Evolutionary conservation across 2,888 invertebrate genomes (phyloP).

Genomic region (Caenorhabditis plicata): DNA sequence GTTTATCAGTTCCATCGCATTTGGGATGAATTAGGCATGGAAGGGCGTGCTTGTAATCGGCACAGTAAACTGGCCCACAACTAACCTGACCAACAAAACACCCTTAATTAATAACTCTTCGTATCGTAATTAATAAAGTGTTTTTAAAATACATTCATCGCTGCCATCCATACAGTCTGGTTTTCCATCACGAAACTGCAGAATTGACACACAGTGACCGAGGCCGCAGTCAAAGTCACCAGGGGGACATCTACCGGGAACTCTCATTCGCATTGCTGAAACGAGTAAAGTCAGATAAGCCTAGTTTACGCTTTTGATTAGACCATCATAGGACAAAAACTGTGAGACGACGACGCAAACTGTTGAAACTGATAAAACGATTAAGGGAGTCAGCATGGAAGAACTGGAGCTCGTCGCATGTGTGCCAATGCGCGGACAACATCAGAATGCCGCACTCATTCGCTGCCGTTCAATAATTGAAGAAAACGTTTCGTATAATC

Average conservation of each 20-base stretch:
- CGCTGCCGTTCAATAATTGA: too few relatives aligned
- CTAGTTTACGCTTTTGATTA: not conserved
- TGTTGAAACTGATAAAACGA: constrained; percentile 25
- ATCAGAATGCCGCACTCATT: constrained; percentile 39
- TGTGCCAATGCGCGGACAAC: constrained; percentile 32
- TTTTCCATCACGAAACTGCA: constrained; percentile 58
- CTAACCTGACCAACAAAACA: constrained; percentile 61
- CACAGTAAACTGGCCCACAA: constrained; percentile 59
- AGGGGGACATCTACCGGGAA: constrained; percentile 56
- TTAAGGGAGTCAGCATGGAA: constrained; percentile 38
- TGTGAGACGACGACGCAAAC: constrained; percentile 23
- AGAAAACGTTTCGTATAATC: too few relatives aligned
- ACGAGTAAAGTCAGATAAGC: not conserved
- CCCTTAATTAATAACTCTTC: constrained; percentile 36
- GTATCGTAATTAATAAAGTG: not conserved
- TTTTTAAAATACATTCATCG: constrained; percentile 56
- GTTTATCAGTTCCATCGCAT: constrained; percentile 45
- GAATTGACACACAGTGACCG: constrained; percentile 56
- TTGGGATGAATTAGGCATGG: constrained; percentile 57
- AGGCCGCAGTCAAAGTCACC: constrained; percentile 61
- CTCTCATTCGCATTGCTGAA: constrained; percentile 55
- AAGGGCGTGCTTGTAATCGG: constrained; percentile 49
- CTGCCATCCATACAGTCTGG: constrained; percentile 61
- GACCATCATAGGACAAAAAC: constrained; percentile 39
- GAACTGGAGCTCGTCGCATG: constrained; percentile 31